These are phyloP conservation scores for Noctua janthe DNA, from an alignment of 2,888 invertebrate species.

Conservation along the genomic window DNA sequence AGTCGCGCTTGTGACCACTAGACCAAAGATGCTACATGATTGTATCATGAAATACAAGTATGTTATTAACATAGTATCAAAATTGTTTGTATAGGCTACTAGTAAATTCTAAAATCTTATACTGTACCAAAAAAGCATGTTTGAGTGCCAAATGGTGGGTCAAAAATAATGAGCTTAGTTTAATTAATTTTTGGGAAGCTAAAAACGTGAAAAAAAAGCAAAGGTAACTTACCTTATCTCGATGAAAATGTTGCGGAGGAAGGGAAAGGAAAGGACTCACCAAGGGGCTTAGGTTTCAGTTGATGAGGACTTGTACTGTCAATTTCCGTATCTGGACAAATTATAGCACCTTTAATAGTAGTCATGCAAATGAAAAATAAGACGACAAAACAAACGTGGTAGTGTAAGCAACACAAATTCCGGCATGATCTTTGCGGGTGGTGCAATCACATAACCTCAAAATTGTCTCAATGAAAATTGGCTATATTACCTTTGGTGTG, in stretches of 20 bases:
- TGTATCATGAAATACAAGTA: neutral
- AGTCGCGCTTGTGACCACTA: neutral
- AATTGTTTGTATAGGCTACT: neutral
- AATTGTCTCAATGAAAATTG: constrained; percentile 53
- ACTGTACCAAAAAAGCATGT: neutral
- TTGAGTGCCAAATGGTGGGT: neutral
- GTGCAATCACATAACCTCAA: constrained; percentile 86
- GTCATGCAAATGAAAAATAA: neutral
- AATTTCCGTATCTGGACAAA: constrained; percentile 77
- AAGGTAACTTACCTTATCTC: constrained; percentile 26
- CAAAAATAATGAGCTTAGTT: neutral
- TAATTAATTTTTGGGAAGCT: no score
- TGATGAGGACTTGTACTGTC: constrained; percentile 60
- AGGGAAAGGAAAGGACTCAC: constrained; percentile 79
- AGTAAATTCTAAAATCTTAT: neutral
- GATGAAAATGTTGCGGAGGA: constrained; percentile 20
- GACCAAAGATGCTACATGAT: neutral
- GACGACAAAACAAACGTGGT: neutral
- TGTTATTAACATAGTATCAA: neutral
- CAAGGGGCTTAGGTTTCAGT: constrained; percentile 79
- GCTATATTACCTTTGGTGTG: constrained; percentile 92
- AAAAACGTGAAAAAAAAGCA: constrained; percentile 2
- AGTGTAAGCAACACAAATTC: neutral
- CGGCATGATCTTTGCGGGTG: constrained; percentile 68
- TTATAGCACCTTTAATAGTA: constrained; percentile 29